These are phyloP conservation scores for Lasius platythorax DNA, from an alignment of 2,888 invertebrate species.

Conservation along the genomic window DNA sequence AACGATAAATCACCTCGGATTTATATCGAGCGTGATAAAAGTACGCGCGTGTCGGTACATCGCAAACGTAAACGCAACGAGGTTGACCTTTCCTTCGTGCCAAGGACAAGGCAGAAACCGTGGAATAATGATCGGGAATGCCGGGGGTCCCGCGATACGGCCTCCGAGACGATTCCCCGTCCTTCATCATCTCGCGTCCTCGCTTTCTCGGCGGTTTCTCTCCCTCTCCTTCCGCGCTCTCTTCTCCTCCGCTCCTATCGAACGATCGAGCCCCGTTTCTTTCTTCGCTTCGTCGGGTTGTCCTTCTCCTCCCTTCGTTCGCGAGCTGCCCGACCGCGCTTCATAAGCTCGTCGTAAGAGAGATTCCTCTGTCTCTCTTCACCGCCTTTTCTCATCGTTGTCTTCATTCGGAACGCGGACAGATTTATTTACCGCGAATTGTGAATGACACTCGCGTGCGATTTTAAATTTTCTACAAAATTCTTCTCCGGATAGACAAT, in stretches of 20 bases:
- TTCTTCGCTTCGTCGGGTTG: conserved; percentile 21
- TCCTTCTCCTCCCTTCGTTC: conserved; percentile 25
- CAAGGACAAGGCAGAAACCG: conserved; percentile 74
- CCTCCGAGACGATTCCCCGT: conserved; percentile 73
- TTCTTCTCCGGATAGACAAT: neutral
- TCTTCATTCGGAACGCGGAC: conserved; percentile 41
- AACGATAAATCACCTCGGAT: neutral
- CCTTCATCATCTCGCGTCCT: conserved; percentile 64
- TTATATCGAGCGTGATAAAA: neutral
- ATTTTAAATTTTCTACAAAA: neutral
- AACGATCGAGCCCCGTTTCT: conserved; percentile 4
- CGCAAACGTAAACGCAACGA: conserved; percentile 27
- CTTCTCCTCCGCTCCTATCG: neutral
- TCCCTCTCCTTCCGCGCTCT: conserved; percentile 56
- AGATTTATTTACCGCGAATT: conserved; percentile 4
- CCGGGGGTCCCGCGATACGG: conserved; percentile 73
- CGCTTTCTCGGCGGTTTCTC: conserved; percentile 31
- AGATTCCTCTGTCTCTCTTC: conserved; percentile 33
- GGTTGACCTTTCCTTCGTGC: conserved; percentile 60
- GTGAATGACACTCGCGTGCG: neutral
- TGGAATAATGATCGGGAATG: conserved; percentile 80
- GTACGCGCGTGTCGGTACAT: neutral
- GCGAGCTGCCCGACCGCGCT: conserved; percentile 50
- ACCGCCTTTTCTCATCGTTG: conserved; percentile 23
- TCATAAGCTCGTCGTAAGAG: conserved; percentile 44